Evolutionary conservation across 2,113 vertebrate genomes (phyloP).

Genomic region (Ploceus nigricollis): DNA sequence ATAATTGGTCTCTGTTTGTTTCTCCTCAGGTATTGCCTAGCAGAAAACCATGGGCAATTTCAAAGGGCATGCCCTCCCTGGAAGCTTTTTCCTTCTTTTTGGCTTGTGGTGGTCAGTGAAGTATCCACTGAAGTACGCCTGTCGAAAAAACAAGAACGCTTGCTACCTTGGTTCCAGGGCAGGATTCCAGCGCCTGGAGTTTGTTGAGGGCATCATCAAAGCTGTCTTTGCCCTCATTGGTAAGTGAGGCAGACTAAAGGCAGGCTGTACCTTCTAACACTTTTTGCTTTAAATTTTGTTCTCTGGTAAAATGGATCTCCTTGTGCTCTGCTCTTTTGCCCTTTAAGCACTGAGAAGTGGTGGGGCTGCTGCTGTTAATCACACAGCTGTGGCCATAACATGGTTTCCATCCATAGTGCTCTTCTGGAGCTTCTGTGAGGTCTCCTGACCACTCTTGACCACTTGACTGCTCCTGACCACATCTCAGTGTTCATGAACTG

Average conservation of each 20-base stretch:
- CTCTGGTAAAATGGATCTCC: neutral
- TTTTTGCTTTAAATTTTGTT: neutral
- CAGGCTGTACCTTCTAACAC: neutral
- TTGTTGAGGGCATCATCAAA: conserved; percentile 80
- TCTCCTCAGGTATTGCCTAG: neutral
- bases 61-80: conserved; percentile 91
- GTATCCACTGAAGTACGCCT: conserved; percentile 81
- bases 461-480: neutral
- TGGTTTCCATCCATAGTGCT: rapidly evolving
- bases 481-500: neutral
- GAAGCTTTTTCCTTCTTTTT: conserved; percentile 84
- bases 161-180: conserved; percentile 81
- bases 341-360: neutral
- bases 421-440: neutral
- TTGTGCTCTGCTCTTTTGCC: neutral
- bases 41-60: conserved; percentile 86
- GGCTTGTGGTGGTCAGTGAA: conserved; percentile 94
- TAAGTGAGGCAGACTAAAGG: conserved; percentile 50
- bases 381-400: rapidly evolving
- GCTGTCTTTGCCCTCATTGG: conserved; percentile 83
- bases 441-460: neutral
- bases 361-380: neutral
- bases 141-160: conserved; percentile 81
- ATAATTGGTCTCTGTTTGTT: neutral
- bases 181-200: conserved; percentile 83